A percentile compares a stretch with the other conserved stretches of the same genome.
Evolutionary conservation across 53 echinoderm and acorn worm genomes (phyloP).

Genomic region (Stichopus horrens): DNA sequence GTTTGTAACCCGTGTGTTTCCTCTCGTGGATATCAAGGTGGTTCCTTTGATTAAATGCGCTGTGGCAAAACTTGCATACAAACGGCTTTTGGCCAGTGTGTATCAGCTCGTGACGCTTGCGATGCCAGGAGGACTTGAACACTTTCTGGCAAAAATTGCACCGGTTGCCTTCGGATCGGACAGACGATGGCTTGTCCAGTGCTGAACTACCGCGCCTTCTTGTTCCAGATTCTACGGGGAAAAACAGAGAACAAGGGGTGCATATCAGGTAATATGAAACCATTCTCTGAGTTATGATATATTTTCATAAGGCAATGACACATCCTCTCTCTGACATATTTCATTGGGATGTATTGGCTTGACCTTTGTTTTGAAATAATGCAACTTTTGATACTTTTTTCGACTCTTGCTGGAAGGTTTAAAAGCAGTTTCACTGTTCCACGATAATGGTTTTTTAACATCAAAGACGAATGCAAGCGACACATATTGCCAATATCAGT

Average conservation of each 20-base stretch:
- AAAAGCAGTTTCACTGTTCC: no score
- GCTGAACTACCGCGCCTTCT: not conserved
- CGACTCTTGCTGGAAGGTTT: no score
- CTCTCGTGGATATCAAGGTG: slow-evolving; percentile 35
- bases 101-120: slow-evolving; percentile 36
- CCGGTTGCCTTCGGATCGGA: slow-evolving; percentile 10
- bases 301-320: not conserved
- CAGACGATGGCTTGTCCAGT: not conserved
- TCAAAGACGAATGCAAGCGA: no score
- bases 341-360: no score
- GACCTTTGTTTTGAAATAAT: no score
- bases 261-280: not conserved
- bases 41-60: slow-evolving; percentile 38
- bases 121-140: slow-evolving; percentile 33
- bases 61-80: slow-evolving; percentile 40
- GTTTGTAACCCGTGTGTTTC: slow-evolving; percentile 39
- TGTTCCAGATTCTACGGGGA: not conserved
- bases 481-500: no score
- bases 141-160: slow-evolving; percentile 25
- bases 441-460: no score
- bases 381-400: no score
- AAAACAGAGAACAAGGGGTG: slow-evolving; percentile 31
- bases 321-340: not conserved
- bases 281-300: not conserved
- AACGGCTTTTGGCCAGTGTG: slow-evolving; percentile 42